phyloP scores from a whole-genome alignment of 2,113 vertebrate species.

The Thermophis baileyi region DNA sequence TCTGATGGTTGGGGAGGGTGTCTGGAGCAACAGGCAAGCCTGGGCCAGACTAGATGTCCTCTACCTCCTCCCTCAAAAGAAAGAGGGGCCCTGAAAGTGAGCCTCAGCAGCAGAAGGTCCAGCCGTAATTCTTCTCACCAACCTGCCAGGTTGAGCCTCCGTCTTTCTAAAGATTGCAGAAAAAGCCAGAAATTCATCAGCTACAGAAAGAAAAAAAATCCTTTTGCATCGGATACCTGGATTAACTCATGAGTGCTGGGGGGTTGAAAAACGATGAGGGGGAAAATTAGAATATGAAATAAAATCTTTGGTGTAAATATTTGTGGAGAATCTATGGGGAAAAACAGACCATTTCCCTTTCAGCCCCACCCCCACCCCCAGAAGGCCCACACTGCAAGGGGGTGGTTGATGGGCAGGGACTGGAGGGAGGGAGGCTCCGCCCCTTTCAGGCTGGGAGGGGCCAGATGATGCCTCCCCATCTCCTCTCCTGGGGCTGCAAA shows the following conservation, averaged over 20 bases:
- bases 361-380: neutral
- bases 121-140: no score
- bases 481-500: no score
- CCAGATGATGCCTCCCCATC: neutral
- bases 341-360: neutral
- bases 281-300: no score
- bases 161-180: no score
- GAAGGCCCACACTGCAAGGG: neutral
- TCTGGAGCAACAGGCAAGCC: neutral
- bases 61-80: neutral
- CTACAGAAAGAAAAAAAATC: no score
- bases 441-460: neutral
- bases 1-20: neutral
- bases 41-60: neutral
- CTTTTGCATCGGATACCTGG: no score
- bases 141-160: no score
- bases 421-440: neutral
- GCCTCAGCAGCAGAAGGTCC: neutral
- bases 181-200: no score
- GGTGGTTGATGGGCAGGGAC: neutral
- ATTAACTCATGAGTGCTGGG: no score
- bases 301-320: no score
- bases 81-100: neutral
- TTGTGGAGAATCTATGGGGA: no score
- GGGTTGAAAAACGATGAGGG: no score